Conservation (phyloP, 2,797 vertebrate species). For the Acrossocheilus wenchowensis region DNA sequence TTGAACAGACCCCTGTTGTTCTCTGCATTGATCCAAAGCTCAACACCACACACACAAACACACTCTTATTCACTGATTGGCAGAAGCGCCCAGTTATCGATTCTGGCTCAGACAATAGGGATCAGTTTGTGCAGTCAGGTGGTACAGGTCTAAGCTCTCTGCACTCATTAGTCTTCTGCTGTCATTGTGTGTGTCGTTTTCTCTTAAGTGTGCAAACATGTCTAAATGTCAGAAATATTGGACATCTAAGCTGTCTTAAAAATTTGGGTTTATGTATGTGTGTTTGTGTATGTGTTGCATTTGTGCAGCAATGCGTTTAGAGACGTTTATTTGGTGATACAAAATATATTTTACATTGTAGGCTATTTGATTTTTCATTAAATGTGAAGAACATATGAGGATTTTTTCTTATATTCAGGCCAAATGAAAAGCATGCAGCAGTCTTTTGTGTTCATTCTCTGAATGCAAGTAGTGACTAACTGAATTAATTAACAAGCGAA, state of each 20-base stretch:
- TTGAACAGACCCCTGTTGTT: conserved; percentile 22
- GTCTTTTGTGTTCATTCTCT: background rate
- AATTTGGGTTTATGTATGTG: background rate
- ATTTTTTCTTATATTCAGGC: background rate
- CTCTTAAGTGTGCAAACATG: background rate
- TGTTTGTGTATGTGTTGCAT: background rate
- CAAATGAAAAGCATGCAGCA: background rate
- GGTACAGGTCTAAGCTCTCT: conserved; percentile 16
- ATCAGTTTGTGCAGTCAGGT: conserved; percentile 39
- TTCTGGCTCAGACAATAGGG: conserved; percentile 33
- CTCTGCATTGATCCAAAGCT: conserved; percentile 41
- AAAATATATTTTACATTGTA: background rate
- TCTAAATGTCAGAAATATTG: background rate
- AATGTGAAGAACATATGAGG: background rate
- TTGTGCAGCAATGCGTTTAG: background rate
- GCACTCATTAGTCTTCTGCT: conserved; percentile 15
- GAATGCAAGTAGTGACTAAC: background rate
- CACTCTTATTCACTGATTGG: conserved; percentile 34
- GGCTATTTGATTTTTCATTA: no score
- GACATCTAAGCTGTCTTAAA: background rate
- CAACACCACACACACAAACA: background rate
- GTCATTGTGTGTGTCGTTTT: conserved; percentile 8
- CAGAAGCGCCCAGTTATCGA: conserved; percentile 25
- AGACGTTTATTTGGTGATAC: background rate
- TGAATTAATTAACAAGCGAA: background rate